Percentiles rank a stretch among this genome's conserved stretches.
These are phyloP conservation scores for Muscicapa adusta DNA, from an alignment of 2,113 vertebrate genomes.

Conservation along the genomic window DNA sequence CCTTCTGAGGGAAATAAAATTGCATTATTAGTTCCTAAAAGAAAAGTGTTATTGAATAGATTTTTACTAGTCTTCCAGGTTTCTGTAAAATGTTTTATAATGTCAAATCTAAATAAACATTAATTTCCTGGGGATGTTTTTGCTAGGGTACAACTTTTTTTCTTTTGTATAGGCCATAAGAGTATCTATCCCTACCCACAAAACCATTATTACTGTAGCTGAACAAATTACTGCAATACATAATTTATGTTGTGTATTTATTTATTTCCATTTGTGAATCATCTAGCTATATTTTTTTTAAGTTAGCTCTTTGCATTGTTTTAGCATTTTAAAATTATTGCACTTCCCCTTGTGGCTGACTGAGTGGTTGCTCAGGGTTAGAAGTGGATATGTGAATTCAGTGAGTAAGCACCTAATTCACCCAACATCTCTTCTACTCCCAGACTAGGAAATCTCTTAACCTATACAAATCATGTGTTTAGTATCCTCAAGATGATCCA, in stretches of 20 bases:
- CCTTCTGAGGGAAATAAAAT: background rate
- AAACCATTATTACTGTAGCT: background rate
- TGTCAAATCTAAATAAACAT: background rate
- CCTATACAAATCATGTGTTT: background rate
- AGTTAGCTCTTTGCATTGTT: background rate
- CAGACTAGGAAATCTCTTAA: background rate
- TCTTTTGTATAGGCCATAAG: background rate
- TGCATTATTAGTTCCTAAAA: background rate
- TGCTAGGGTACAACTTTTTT: background rate
- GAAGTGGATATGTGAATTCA: background rate
- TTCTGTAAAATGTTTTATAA: background rate
- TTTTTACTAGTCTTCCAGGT: background rate
- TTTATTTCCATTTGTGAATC: background rate
- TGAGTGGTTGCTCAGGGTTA: background rate
- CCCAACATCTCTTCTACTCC: background rate
- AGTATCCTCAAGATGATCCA: background rate
- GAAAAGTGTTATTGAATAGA: background rate
- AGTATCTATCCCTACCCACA: background rate
- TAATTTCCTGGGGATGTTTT: background rate
- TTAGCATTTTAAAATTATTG: background rate
- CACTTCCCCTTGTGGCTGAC: background rate
- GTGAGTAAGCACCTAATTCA: background rate
- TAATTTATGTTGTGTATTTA: constrained; percentile 1
- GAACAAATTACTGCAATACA: background rate
- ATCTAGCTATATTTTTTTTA: background rate